These are phyloP conservation scores for Hoplias malabaricus DNA, from an alignment of 2,113 vertebrate species.

Conservation along the genomic window DNA sequence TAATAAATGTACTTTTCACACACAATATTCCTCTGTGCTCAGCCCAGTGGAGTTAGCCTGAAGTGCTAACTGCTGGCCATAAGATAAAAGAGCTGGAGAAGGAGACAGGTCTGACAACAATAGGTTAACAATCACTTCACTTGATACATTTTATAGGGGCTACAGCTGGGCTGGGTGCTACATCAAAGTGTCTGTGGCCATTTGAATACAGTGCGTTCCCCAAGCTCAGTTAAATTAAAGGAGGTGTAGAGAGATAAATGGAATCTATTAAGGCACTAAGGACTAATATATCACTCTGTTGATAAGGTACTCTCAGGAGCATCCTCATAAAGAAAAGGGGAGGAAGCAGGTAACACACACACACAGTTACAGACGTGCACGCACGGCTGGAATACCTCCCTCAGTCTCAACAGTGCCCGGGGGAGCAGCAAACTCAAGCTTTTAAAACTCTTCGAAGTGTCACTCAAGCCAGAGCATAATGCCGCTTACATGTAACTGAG, in stretches of 20 bases:
- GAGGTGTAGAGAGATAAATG: slow-evolving; percentile 72
- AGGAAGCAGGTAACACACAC: slow-evolving; percentile 39
- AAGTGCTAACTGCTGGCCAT: slow-evolving; percentile 43
- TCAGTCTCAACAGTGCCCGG: slow-evolving; percentile 59
- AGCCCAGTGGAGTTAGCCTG: slow-evolving; percentile 60
- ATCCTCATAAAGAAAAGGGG: slow-evolving; percentile 50
- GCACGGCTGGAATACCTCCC: slow-evolving; percentile 66
- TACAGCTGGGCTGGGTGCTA: slow-evolving; percentile 54
- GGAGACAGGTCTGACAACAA: slow-evolving; percentile 67
- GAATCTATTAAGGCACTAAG: slow-evolving; percentile 71
- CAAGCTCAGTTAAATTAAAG: slow-evolving; percentile 68
- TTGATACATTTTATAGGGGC: slow-evolving; percentile 56
- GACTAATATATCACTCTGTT: slow-evolving; percentile 69
- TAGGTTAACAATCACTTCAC: slow-evolving; percentile 71
- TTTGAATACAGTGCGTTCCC: slow-evolving; percentile 67
- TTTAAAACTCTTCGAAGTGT: slow-evolving; percentile 63
- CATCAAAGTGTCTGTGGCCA: slow-evolving; percentile 67
- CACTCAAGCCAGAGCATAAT: slow-evolving; percentile 12
- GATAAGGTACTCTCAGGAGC: slow-evolving; percentile 66
- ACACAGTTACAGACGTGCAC: slow-evolving; percentile 43
- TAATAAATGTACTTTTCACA: slow-evolving; percentile 17
- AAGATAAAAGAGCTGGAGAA: slow-evolving; percentile 66
- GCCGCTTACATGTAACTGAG: slow-evolving; percentile 22
- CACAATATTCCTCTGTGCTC: slow-evolving; percentile 36
- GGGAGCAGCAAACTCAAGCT: slow-evolving; percentile 67